Evolutionary conservation across 2,888 invertebrate genomes (phyloP), one percentile per base, ranked within the genome.

Genomic region (Chrysotoxum bicinctum): DNA sequence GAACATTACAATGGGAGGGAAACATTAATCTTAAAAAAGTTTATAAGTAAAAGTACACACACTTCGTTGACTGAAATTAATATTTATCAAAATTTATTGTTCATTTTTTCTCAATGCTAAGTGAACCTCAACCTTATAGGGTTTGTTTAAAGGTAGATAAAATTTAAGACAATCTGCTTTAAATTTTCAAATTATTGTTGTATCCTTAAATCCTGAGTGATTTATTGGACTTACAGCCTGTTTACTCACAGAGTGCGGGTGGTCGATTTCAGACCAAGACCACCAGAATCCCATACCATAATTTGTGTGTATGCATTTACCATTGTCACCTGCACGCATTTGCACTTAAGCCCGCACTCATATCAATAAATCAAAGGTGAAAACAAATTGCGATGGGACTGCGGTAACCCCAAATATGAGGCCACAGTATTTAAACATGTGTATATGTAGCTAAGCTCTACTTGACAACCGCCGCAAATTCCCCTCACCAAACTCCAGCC

Each of bases 321-420:
- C 69, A 66, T 75, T 84, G 84, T 75, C 84, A 84, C 84, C 84
- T 80, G 84, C 75, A 81, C 56, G 64, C 70, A 54, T 62, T 64
- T 69, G 48, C 76, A 80, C 69, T 70, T 80, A 75, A 84, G 75
- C 66, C 80, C 81, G 30, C 21, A 73, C 85, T 73, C 85, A 76
- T 69, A 85, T 85, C 81, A 85, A 85, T 85, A 81, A 85, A 85
- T 85, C 85, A 85, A 77, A 81, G 76, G 66, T 76, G 62, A 68
- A 77, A 68, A 81, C 81, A 81, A 81, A 81, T 76, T 81, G 64
- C 76, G 66, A 62, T 64, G 72, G 72, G 68, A 85, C 85, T 81
- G 60, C 81, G 54, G 70, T 75, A 68, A 70, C 69, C 79, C 48
- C 79, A 76, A 80, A 54, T 60, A 72, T 43, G 50, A 58, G 48